Evolutionary conservation across 2,888 invertebrate genomes (phyloP).

Genomic region (Mesochorus sp.): DNA sequence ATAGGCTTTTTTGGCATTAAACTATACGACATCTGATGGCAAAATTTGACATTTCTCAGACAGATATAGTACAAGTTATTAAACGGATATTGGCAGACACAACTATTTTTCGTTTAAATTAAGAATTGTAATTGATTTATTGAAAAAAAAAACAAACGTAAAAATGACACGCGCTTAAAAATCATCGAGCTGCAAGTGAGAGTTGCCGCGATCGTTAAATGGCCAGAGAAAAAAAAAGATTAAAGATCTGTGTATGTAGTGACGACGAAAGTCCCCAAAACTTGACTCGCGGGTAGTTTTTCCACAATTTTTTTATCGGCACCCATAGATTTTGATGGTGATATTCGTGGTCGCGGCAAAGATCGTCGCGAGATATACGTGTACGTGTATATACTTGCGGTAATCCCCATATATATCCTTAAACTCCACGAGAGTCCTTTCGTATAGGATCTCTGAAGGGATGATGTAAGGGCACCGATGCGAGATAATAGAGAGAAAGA

Average conservation of each 20-base stretch:
- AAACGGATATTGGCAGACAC: too few species aligned
- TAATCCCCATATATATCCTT: conserved; percentile 28
- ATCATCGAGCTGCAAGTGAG: too few species aligned
- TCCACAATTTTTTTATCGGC: neutral
- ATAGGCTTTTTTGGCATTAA: neutral
- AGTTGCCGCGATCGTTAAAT: too few species aligned
- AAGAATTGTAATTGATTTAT: neutral
- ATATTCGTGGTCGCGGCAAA: neutral
- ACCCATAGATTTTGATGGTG: conserved; percentile 11
- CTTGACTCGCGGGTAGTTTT: conserved; percentile 44
- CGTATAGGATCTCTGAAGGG: conserved; percentile 40
- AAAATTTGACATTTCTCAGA: too few species aligned
- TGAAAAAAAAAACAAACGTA: neutral
- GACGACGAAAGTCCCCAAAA: too few species aligned
- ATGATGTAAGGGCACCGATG: conserved; percentile 65
- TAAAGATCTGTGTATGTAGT: too few species aligned
- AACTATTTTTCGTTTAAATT: too few species aligned
- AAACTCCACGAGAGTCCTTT: neutral
- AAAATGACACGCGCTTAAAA: too few species aligned
- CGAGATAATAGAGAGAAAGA: conserved; percentile 64
- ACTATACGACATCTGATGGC: too few species aligned
- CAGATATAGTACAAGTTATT: too few species aligned
- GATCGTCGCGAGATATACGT: conserved; percentile 12
- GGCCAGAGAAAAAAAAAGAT: too few species aligned
- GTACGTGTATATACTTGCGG: too few species aligned